Conservation (phyloP, 2,113 vertebrate species). For the Malurus elegans region DNA sequence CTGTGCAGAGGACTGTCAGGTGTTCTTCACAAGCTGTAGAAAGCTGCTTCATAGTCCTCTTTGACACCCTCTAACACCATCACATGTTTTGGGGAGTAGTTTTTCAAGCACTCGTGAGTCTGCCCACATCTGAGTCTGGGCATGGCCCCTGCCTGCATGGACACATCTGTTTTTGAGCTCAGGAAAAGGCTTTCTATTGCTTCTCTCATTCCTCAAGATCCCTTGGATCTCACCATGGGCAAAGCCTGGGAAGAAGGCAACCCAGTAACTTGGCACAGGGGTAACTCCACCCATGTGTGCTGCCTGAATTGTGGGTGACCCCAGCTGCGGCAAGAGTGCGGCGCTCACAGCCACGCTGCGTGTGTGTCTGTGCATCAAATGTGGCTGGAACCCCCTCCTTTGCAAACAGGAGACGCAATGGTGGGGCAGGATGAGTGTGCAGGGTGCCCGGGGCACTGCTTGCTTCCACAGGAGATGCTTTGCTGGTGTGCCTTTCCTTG, state of each 20-base stretch:
- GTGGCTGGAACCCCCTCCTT: not conserved
- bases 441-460: accelerated
- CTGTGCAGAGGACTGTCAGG: not conserved
- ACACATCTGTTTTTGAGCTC: not conserved
- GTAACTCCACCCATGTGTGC: accelerated
- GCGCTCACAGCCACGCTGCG: accelerated
- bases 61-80: not conserved
- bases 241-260: not conserved
- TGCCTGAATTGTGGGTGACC: not conserved
- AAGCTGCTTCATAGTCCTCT: not conserved
- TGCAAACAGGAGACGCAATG: not conserved
- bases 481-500: not conserved
- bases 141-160: accelerated
- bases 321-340: not conserved
- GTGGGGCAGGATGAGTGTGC: not conserved
- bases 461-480: not conserved
- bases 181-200: not conserved
- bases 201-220: not conserved
- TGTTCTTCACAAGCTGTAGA: not conserved
- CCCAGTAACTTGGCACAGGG: not conserved
- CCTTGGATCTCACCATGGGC: not conserved
- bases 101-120: not conserved
- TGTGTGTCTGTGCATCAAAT: accelerated
- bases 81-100: not conserved
- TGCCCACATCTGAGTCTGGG: not conserved